Base-by-base conservation (phyloP, 2,113 vertebrate species). In the Carassius auratus region DNA sequence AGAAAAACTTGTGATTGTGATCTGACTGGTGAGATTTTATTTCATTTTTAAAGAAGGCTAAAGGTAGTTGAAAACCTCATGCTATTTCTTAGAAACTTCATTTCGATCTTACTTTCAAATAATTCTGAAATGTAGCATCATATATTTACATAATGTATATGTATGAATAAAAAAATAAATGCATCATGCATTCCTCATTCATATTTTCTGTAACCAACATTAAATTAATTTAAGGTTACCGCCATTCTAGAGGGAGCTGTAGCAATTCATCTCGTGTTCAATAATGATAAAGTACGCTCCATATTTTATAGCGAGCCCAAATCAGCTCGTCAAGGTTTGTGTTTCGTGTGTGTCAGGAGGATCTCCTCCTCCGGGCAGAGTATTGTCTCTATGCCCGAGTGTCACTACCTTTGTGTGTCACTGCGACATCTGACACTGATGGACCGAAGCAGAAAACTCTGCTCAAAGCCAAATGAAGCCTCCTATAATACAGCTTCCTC, bases 301-400 rank as follows among this genome's bases (percentile, higher is more conserved):
- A 13, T 74, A 23, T 48, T 74, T 74, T 23, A 48, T 23, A 45
- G 10, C 21, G 38, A 45, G 21, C 5, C 21, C 21, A 19, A 21
- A 71, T 38, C 17, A 13, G 10, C 71, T 8, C 5, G n/a, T 48
- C 12, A 48, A 8, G 71, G 13, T 48, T 74, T 48, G 68, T 14
- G 68, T 38, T 38, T 38, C 2, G 33, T 38, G 33, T 38, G 17
- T 71, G 71, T 74, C 71, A 74, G 71, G 23, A 21, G 4, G 36
- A 71, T 71, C 68, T 71, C 19, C 21, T 12, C 42, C 71, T 75
- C 21, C 7, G n/a, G 71, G 42, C 42, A 50, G 5, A 48, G 42
- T 48, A 48, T 75, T 75, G 71, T 75, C 71, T 74, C 71, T 48
- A 74, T 75, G n/a, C n/a, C 71, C 4, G 42, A 23, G 71, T 48